Percentiles rank a stretch among this genome's conserved stretches.
phyloP scores from a whole-genome alignment of 1,140 invertebrate species.

The Triops cancriformis region DNA sequence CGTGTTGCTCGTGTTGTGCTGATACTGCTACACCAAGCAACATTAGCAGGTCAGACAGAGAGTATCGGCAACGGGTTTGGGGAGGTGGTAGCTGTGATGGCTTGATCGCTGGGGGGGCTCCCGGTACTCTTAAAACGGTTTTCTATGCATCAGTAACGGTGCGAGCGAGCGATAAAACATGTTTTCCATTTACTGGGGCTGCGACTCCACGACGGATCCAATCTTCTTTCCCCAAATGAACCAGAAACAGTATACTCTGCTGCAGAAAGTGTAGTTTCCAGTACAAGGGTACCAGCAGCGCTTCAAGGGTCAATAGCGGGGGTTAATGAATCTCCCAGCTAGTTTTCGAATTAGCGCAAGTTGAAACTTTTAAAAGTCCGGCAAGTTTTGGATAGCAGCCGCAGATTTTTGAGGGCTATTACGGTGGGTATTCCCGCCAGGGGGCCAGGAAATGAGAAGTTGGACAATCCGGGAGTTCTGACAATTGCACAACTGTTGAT shows the following conservation, averaged over 20 bases:
- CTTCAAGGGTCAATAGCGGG: too few species aligned
- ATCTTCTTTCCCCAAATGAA: background rate
- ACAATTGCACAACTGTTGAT: slow-evolving; percentile 4
- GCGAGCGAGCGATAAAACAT: background rate
- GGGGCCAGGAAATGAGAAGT: background rate
- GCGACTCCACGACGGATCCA: background rate
- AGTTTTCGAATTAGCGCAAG: too few species aligned
- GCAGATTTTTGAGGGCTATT: background rate
- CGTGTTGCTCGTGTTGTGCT: background rate
- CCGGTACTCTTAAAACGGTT: background rate
- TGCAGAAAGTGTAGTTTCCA: too few species aligned
- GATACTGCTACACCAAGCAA: background rate
- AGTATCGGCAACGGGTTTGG: too few species aligned
- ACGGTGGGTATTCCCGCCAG: background rate
- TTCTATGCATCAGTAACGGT: background rate
- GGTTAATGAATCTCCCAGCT: too few species aligned
- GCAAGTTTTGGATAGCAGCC: background rate
- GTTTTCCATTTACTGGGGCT: background rate
- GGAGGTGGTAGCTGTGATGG: background rate
- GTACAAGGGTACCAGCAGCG: too few species aligned
- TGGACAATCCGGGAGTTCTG: background rate
- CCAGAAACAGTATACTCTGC: background rate
- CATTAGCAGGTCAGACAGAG: background rate
- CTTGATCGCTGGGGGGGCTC: background rate
- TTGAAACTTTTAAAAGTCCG: too few species aligned